Conservation (phyloP, 1,140 invertebrate genomes). For the Cyclina sinensis region DNA sequence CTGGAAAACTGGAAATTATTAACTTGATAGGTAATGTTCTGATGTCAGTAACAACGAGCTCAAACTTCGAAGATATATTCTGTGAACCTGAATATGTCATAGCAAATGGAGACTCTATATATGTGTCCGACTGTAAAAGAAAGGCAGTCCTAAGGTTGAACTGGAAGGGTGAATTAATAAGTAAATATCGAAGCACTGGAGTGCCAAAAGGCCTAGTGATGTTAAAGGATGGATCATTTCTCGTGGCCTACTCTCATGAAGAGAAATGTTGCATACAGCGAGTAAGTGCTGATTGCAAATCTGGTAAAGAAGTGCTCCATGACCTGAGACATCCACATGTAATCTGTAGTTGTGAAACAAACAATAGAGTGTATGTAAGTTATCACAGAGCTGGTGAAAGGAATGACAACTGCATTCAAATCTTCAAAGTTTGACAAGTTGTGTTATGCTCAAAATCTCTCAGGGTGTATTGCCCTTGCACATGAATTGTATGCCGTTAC, state of each 20-base stretch:
- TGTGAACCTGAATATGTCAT: neutral
- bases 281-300: neutral
- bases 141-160: neutral
- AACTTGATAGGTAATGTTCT: neutral
- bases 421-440: neutral
- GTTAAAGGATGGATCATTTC: neutral
- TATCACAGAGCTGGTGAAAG: too few relatives aligned
- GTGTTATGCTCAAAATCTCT: neutral
- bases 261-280: neutral
- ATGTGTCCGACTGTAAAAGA: neutral
- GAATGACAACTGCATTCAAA: too few relatives aligned
- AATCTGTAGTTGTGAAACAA: neutral
- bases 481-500: too few relatives aligned
- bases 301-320: neutral
- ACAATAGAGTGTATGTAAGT: neutral
- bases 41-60: neutral
- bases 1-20: neutral
- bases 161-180: neutral
- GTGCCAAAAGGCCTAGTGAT: neutral
- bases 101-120: neutral
- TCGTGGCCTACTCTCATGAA: neutral
- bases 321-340: neutral
- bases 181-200: neutral
- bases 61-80: neutral
- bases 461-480: neutral